Conservation (phyloP, 1,140 invertebrate genomes). For the Ooceraea biroi region DNA sequence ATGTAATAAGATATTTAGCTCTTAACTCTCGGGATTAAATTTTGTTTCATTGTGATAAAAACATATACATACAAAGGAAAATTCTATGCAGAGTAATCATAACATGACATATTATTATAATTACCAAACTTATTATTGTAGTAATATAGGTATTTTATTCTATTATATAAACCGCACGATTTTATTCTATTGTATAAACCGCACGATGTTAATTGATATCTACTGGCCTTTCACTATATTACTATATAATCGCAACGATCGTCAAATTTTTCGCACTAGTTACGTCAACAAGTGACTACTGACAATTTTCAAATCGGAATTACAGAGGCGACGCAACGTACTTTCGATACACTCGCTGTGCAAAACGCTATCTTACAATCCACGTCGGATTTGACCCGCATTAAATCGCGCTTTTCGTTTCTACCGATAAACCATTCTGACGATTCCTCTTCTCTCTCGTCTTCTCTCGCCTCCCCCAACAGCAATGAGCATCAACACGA, state of each 20-base stretch:
- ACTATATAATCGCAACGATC: neutral
- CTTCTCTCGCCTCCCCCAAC: slow-evolving; percentile 23
- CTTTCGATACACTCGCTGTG: neutral
- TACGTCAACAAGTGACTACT: neutral
- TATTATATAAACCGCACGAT: neutral
- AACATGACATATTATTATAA: neutral
- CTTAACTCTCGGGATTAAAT: slow-evolving; percentile 9
- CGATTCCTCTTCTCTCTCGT: no score
- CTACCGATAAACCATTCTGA: slow-evolving; percentile 11
- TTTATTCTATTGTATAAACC: neutral
- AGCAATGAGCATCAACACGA: slow-evolving; percentile 24
- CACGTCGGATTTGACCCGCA: slow-evolving; percentile 39
- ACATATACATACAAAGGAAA: neutral
- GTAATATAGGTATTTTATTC: no score
- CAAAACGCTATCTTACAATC: slow-evolving; percentile 50
- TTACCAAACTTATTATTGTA: neutral
- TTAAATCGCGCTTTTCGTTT: slow-evolving; percentile 52
- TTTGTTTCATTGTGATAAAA: neutral
- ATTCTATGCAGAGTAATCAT: neutral
- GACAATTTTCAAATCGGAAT: slow-evolving; percentile 38
- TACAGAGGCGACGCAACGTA: slow-evolving; percentile 10
- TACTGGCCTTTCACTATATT: neutral
- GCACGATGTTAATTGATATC: neutral
- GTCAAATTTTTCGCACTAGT: neutral
- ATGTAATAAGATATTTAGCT: neutral